Evolutionary conservation across 2,797 vertebrate genomes (phyloP).

Genomic region (Jordanella pulchra): DNA sequence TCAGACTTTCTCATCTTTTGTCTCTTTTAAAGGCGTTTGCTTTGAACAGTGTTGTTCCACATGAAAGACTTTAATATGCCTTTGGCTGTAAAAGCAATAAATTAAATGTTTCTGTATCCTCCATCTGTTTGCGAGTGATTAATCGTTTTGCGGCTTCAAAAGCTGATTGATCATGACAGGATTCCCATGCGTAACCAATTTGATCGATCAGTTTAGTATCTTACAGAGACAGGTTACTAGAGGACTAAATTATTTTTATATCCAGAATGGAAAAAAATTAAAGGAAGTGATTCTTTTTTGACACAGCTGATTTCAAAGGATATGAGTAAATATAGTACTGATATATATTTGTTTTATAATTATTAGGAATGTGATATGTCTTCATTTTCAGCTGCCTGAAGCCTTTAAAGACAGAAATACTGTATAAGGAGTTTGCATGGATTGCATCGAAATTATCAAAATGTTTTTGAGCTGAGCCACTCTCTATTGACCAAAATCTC

Average conservation of each 20-base stretch:
- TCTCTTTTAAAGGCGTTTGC: slow-evolving; percentile 17
- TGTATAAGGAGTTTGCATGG: not conserved
- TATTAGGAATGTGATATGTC: not conserved
- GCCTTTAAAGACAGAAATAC: not conserved
- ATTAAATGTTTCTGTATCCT: slow-evolving; percentile 26
- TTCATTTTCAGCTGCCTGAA: not conserved
- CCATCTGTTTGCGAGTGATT: slow-evolving; percentile 44
- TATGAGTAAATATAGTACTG: not conserved
- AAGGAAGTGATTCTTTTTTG: not conserved
- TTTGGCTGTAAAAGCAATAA: slow-evolving; percentile 22
- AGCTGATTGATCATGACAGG: slow-evolving; percentile 25
- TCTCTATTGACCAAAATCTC: too few species aligned
- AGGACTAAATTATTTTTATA: slow-evolving; percentile 12
- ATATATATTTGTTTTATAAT: not conserved
- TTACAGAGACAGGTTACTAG: slow-evolving; percentile 12
- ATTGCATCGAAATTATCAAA: not conserved
- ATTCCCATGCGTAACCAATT: slow-evolving; percentile 20
- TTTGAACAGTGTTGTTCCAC: slow-evolving; percentile 18
- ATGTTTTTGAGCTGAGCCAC: too few species aligned
- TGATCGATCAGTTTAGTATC: slow-evolving; percentile 24
- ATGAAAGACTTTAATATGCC: slow-evolving; percentile 36
- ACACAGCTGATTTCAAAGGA: not conserved
- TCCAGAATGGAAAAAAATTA: not conserved
- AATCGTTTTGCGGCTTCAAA: slow-evolving; percentile 13
- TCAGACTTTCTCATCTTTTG: slow-evolving; percentile 29